phyloP scores from a whole-genome alignment of 53 echinoderm and acorn worm genomes.

The Henricia sp. region DNA sequence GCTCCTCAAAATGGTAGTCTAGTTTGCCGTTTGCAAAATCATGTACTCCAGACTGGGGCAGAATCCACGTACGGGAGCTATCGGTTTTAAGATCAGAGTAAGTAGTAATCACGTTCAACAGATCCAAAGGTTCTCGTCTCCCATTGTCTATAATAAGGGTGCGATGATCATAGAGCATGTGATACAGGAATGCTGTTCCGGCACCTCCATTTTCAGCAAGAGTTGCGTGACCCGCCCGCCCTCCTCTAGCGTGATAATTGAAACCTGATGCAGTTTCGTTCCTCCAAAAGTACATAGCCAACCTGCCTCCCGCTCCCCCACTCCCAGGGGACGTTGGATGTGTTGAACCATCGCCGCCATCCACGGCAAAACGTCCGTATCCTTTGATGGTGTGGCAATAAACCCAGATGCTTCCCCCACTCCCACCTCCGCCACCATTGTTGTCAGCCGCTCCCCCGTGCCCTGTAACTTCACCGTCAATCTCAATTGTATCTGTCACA shows the following conservation, averaged over 20 bases:
- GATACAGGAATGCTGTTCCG: conserved; percentile 88
- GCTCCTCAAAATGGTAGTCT: conserved; percentile 89
- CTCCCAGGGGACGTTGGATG: conserved; percentile 58
- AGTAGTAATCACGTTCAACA: conserved; percentile 64
- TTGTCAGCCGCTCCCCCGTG: conserved; percentile 71
- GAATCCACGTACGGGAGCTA: conserved; percentile 89
- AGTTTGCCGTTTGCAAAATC: conserved; percentile 82
- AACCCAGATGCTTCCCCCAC: conserved; percentile 90
- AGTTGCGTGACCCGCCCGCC: conserved; percentile 49
- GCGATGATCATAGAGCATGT: conserved; percentile 81
- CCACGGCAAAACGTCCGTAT: conserved; percentile 77
- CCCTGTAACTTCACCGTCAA: conserved; percentile 90
- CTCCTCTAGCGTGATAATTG: conserved; percentile 83
- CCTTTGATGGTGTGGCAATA: conserved; percentile 84
- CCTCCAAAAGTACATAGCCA: conserved; percentile 84
- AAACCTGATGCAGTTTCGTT: conserved; percentile 86
- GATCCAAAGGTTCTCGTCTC: conserved; percentile 70
- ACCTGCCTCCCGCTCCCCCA: conserved; percentile 84
- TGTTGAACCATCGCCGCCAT: conserved; percentile 78
- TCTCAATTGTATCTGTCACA: conserved; percentile 80
- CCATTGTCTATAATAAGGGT: conserved; percentile 89
- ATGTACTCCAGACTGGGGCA: conserved; percentile 84
- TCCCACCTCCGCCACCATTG: conserved; percentile 83
- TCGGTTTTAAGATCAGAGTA: conserved; percentile 77
- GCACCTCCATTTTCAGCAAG: conserved; percentile 83